phyloP scores from a whole-genome alignment of 2,113 vertebrate species.

The Felis catus region F.catus_Fca126_mat1.0 CM031412.1:91617001-91617500 shows the following conservation, averaged over 20 bases:
- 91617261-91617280: not conserved
- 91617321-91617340: not conserved
- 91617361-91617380: not conserved
- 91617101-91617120: not conserved
- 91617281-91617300: not conserved
- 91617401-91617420: not conserved
- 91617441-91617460: not conserved
- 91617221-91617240: not conserved
- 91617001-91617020: not conserved
- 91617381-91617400: not conserved
- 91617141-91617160: not conserved
- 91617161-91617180: not conserved
- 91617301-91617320: not conserved
- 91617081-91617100: not conserved
- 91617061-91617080: not conserved
- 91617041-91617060: not conserved
- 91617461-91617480: not conserved
- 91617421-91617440: not conserved
- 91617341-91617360: not conserved
- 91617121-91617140: not conserved
- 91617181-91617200: not conserved
- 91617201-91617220: not conserved
- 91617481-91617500: not conserved
- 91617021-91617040: not conserved
- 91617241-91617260: not conserved